phyloP scores from a whole-genome alignment of 2,113 vertebrate species.

The Hippocampus zosterae region DNA sequence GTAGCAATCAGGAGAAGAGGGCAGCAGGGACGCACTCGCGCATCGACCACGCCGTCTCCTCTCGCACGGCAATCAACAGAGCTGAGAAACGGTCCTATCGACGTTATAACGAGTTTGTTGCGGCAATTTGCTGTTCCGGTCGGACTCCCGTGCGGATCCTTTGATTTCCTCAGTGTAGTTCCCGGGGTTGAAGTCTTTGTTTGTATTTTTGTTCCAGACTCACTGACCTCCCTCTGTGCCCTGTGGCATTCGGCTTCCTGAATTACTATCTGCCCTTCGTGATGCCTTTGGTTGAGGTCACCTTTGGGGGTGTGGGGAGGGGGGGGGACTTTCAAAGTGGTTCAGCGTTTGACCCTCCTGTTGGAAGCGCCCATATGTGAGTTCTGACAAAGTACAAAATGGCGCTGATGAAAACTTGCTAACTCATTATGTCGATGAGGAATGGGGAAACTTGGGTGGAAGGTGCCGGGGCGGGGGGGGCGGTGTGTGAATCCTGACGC shows the following conservation, averaged over 20 bases:
- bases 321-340: too few relatives aligned
- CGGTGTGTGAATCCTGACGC: constrained; percentile 24
- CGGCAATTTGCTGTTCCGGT: neutral
- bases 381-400: constrained; percentile 15
- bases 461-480: neutral
- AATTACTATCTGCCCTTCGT: too few relatives aligned
- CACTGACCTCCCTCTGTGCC: neutral
- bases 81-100: neutral
- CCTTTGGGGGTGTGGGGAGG: too few relatives aligned
- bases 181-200: neutral
- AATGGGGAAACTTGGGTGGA: too few relatives aligned
- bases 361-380: neutral
- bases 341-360: too few relatives aligned
- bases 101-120: neutral
- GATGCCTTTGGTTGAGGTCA: too few relatives aligned
- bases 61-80: neutral
- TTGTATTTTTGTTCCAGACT: neutral
- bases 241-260: too few relatives aligned
- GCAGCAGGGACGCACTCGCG: neutral
- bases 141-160: neutral
- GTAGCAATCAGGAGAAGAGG: neutral
- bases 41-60: too few relatives aligned
- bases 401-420: neutral
- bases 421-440: neutral
- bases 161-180: neutral